Evolutionary conservation across 2,797 vertebrate genomes (phyloP).

Genomic region (Pangasius mekongensis): DNA sequence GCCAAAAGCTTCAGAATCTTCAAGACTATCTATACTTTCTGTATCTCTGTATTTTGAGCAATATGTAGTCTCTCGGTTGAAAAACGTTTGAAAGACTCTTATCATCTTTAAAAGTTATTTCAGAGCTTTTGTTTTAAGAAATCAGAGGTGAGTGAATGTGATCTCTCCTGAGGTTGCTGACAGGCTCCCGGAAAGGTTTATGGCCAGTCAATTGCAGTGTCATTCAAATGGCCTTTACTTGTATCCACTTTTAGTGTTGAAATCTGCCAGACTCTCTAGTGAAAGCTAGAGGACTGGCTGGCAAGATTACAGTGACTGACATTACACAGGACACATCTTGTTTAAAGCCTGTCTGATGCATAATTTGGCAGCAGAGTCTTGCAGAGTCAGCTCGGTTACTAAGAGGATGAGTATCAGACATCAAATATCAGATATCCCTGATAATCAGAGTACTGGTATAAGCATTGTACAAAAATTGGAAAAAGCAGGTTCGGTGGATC

Average conservation of each 20-base stretch:
- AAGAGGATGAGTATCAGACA: not conserved
- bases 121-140: not conserved
- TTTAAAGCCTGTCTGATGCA: not conserved
- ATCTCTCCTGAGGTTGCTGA: not conserved
- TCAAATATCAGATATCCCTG: not conserved
- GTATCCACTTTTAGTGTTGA: not conserved
- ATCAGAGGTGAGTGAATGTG: not conserved
- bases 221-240: conserved; percentile 11
- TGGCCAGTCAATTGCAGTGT: not conserved
- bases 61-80: not conserved
- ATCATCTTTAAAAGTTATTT: not conserved
- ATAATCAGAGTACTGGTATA: not conserved
- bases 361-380: not conserved
- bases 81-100: not conserved
- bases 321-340: not conserved
- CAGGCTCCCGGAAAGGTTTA: not conserved
- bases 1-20: not conserved
- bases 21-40: not conserved
- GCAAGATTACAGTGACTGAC: not conserved
- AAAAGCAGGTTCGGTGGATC: not conserved
- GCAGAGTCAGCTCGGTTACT: not conserved
- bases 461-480: not conserved
- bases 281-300: not conserved
- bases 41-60: not conserved
- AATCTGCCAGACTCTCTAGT: not conserved